Conservation (phyloP, 1,140 invertebrate species). For the Oedothorax gibbosus region DNA sequence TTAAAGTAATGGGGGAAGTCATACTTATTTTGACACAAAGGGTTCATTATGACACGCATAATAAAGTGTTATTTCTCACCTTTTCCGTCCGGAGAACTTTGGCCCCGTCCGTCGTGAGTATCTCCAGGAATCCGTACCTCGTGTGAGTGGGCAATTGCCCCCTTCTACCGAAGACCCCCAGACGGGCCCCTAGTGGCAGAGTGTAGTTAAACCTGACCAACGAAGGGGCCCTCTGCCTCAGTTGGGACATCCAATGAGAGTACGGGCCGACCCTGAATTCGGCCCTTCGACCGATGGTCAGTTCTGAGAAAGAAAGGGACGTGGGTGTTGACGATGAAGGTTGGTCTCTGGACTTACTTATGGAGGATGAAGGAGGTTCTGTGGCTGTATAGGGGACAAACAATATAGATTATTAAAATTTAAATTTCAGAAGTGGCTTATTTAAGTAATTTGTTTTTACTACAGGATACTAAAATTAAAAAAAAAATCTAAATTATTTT, state of each 20-base stretch:
- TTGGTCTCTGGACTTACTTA: constrained; percentile 25
- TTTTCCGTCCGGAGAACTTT: constrained; percentile 37
- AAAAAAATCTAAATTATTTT: no score
- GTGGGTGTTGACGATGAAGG: constrained; percentile 34
- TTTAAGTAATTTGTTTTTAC: no score
- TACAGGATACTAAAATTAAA: no score
- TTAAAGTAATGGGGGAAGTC: no score
- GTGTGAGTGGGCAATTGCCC: constrained; percentile 92
- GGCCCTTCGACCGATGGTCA: constrained; percentile 82
- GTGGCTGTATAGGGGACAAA: constrained; percentile 16
- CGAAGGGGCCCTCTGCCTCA: constrained; percentile 86
- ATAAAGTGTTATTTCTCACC: not conserved
- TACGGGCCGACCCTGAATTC: constrained; percentile 84
- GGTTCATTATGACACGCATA: not conserved
- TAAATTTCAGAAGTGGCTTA: no score
- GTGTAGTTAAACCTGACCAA: constrained; percentile 91
- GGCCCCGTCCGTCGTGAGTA: constrained; percentile 58
- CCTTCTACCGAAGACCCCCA: constrained; percentile 91
- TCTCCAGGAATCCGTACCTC: constrained; percentile 93
- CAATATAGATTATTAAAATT: not conserved
- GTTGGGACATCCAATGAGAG: constrained; percentile 91
- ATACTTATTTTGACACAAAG: no score
- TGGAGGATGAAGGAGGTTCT: constrained; percentile 21
- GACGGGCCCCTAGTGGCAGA: constrained; percentile 88
- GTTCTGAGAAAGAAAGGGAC: constrained; percentile 70